These are phyloP conservation scores for Lumbricus terrestris DNA, from an alignment of 2,888 invertebrate genomes.

Conservation along the genomic window DNA sequence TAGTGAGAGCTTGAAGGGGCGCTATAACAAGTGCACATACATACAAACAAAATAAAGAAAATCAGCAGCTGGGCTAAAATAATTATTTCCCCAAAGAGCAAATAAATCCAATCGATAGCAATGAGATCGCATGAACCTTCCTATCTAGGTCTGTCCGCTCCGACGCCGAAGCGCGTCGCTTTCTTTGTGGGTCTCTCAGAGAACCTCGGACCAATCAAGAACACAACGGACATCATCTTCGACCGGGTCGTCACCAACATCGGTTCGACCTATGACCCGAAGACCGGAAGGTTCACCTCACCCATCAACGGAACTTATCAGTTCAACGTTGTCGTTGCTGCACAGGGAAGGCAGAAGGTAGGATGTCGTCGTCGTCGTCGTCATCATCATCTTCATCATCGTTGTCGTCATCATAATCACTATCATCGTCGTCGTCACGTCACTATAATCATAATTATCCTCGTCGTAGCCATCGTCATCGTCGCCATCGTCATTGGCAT, in stretches of 20 bases:
- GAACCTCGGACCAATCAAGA: conserved; percentile 49
- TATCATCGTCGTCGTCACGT: not conserved
- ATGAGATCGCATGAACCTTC: too few species aligned
- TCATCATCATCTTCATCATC: not conserved
- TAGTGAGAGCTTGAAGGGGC: too few species aligned
- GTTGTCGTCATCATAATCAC: not conserved
- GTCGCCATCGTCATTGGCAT: conserved; percentile 11
- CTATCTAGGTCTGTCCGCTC: conserved; percentile 44
- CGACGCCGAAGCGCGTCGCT: conserved; percentile 45
- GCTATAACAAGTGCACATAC: too few species aligned
- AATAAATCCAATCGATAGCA: too few species aligned
- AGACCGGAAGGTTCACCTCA: conserved; percentile 52
- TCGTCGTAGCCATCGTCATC: not conserved
- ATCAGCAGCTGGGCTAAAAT: too few species aligned
- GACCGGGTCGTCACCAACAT: conserved; percentile 54
- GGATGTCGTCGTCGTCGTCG: not conserved
- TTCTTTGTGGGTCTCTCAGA: conserved; percentile 56
- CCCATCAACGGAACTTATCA: conserved; percentile 54
- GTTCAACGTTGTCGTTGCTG: conserved; percentile 55
- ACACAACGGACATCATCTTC: conserved; percentile 44
- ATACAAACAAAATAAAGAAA: too few species aligned
- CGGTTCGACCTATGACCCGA: conserved; percentile 47
- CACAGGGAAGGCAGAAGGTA: conserved; percentile 56
- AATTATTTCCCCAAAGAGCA: too few species aligned
- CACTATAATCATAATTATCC: too few species aligned